Percentiles rank a stretch among this genome's conserved stretches.
phyloP scores from a whole-genome alignment of 2,113 vertebrate species.

The Okapia johnstoni region DNA sequence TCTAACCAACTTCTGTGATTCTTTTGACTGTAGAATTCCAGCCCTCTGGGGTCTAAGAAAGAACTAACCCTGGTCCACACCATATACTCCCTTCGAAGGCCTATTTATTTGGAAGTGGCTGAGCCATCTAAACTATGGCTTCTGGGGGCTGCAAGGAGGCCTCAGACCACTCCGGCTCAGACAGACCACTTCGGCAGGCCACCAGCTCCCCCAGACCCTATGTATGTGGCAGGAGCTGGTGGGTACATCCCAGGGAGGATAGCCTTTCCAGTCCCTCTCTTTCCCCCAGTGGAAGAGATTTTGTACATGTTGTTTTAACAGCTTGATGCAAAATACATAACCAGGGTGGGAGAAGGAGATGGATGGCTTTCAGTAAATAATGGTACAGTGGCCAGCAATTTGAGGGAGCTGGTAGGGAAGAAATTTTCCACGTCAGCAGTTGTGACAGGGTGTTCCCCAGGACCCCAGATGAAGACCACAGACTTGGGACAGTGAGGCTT shows the following conservation, averaged over 20 bases:
- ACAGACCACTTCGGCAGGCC: conserved; percentile 64
- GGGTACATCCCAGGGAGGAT: conserved; percentile 52
- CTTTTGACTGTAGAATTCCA: conserved; percentile 36
- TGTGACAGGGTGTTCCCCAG: background rate
- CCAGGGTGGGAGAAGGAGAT: conserved; percentile 46
- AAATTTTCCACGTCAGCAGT: background rate
- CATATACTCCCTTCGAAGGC: conserved; percentile 50
- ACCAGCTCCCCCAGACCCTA: background rate
- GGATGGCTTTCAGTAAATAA: conserved; percentile 70
- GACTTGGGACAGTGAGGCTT: background rate
- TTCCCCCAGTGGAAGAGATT: conserved; percentile 30
- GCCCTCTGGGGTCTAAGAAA: conserved; percentile 62
- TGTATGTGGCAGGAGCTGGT: conserved; percentile 42
- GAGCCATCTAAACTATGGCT: conserved; percentile 52
- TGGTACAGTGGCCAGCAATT: background rate
- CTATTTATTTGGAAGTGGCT: conserved; percentile 66
- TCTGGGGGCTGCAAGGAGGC: conserved; percentile 56
- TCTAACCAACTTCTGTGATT: conserved; percentile 30
- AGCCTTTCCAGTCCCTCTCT: conserved; percentile 7
- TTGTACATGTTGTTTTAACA: conserved; percentile 71
- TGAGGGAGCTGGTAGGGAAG: background rate
- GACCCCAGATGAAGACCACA: background rate
- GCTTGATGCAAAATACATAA: conserved; percentile 73
- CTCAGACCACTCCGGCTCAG: conserved; percentile 61
- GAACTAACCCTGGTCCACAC: background rate